A percentile compares a stretch with the other conserved stretches of the same genome.
Conservation (phyloP, 2,888 invertebrate species). For the Sclerodermus sp. region DNA sequence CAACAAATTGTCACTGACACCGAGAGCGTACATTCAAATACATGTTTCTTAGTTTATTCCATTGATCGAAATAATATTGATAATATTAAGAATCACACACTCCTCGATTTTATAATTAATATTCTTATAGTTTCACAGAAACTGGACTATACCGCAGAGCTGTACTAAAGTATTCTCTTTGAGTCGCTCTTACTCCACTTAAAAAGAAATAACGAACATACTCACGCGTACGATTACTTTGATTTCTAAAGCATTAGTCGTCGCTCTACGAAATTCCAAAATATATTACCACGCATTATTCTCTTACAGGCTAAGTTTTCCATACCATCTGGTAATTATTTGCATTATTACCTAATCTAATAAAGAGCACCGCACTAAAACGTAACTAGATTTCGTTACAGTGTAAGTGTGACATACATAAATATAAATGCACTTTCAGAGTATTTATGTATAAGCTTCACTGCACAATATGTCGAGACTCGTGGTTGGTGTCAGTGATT, state of each 20-base stretch:
- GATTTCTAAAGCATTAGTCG: constrained; percentile 16
- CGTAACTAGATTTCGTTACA: background rate
- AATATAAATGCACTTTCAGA: constrained; percentile 23
- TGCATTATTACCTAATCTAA: background rate
- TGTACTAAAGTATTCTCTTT: constrained; percentile 20
- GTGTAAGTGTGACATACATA: constrained; percentile 18
- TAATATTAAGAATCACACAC: too few relatives aligned
- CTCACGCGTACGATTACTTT: constrained; percentile 21
- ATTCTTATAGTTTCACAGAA: constrained; percentile 29
- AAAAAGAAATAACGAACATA: too few relatives aligned
- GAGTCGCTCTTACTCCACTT: background rate
- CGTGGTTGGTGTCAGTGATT: constrained; percentile 19
- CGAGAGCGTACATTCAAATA: too few relatives aligned
- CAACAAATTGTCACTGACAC: too few relatives aligned
- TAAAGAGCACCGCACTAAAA: background rate
- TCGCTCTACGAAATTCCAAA: too few relatives aligned
- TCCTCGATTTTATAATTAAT: background rate
- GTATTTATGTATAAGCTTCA: constrained; percentile 22
- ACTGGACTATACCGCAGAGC: constrained; percentile 27
- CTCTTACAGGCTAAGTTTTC: background rate
- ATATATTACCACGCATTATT: background rate
- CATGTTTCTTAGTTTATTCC: too few relatives aligned
- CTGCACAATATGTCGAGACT: too few relatives aligned
- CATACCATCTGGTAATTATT: background rate
- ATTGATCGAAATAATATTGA: too few relatives aligned